Evolutionary conservation across 2,797 vertebrate species (phyloP).

Genomic region (Clamator glandarius): DNA sequence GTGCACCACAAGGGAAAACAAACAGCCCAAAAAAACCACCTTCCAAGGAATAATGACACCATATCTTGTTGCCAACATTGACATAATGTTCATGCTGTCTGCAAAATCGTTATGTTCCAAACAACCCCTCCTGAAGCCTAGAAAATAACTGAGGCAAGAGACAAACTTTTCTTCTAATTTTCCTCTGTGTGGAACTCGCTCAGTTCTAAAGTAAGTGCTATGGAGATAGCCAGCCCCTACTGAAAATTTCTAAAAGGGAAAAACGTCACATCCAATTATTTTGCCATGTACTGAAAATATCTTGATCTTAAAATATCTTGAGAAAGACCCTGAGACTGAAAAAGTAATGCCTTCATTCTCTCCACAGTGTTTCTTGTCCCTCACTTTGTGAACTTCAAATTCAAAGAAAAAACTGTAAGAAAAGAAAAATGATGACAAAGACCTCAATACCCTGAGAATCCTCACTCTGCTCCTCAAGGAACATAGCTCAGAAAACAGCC

Average conservation of each 20-base stretch:
- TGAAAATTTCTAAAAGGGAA: constrained; percentile 16
- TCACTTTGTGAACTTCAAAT: neutral
- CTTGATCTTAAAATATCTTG: constrained; percentile 31
- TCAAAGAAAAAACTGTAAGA: constrained; percentile 15
- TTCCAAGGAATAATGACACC: neutral
- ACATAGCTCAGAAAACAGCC: neutral
- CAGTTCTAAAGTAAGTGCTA: neutral
- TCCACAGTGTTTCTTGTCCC: neutral
- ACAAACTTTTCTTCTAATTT: neutral
- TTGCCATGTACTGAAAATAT: constrained; percentile 19
- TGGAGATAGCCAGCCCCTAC: neutral
- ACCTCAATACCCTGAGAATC: neutral
- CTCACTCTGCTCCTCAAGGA: neutral
- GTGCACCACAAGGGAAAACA: neutral
- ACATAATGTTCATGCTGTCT: neutral
- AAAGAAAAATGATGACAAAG: neutral
- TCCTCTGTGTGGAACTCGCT: neutral
- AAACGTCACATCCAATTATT: constrained; percentile 8
- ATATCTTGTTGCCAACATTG: neutral
- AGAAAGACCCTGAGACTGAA: constrained; percentile 15
- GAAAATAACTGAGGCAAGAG: neutral
- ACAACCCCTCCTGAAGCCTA: neutral
- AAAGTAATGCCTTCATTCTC: neutral
- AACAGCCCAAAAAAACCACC: neutral
- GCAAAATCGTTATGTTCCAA: neutral